Conservation (phyloP, 1,140 invertebrate species). For the Vollenhovia emeryi region DNA sequence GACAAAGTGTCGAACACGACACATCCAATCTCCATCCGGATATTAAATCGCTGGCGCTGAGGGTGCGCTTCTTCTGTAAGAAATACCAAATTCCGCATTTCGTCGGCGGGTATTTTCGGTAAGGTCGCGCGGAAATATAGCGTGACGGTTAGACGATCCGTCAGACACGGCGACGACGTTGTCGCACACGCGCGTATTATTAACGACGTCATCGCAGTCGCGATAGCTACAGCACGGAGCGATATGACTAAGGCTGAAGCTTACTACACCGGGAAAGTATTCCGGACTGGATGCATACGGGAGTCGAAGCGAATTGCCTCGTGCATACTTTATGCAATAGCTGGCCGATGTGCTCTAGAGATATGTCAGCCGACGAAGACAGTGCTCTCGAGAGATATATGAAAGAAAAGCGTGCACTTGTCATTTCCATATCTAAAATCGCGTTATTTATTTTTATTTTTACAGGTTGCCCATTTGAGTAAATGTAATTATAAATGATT, state of each 20-base stretch:
- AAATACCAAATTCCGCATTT: conserved; percentile 43
- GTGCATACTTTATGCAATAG: not conserved
- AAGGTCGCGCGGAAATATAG: conserved; percentile 26
- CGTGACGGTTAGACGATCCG: conserved; percentile 55
- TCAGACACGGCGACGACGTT: conserved; percentile 60
- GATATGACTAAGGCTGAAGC: conserved; percentile 24
- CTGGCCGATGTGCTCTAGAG: not conserved
- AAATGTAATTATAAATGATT: not conserved
- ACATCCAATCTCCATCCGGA: not conserved
- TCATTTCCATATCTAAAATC: not conserved
- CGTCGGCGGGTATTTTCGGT: conserved; percentile 62
- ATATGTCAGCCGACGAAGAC: not conserved
- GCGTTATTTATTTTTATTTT: too few relatives aligned
- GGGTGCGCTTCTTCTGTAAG: not conserved
- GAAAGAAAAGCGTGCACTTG: not conserved
- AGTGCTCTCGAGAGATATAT: not conserved
- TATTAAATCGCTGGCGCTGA: not conserved
- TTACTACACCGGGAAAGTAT: not conserved
- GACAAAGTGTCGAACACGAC: not conserved
- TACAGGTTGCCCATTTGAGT: not conserved
- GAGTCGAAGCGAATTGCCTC: not conserved
- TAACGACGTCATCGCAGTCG: conserved; percentile 25
- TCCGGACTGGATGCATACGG: not conserved
- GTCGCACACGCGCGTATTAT: conserved; percentile 31
- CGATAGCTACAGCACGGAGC: not conserved